Conservation (phyloP, 2,113 vertebrate species). For the Phrynosoma blainvillii region DNA sequence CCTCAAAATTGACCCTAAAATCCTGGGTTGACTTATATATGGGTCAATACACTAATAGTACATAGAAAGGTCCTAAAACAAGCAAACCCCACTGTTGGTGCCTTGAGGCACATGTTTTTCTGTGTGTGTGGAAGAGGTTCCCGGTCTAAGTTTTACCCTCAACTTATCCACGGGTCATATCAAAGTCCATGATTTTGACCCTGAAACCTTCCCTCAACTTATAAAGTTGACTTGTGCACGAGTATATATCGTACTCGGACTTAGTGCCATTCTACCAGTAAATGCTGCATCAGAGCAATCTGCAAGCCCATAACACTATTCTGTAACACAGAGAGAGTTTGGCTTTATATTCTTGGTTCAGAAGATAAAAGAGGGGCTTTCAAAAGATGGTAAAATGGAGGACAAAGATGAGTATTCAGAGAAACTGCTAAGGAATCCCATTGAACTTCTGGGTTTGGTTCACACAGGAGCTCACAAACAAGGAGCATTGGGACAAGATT, state of each 20-base stretch:
- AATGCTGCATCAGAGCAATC: conserved; percentile 1
- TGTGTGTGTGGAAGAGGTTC: too few relatives aligned
- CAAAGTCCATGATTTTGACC: too few relatives aligned
- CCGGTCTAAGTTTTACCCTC: too few relatives aligned
- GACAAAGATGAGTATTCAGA: not conserved
- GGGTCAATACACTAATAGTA: too few relatives aligned
- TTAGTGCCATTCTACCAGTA: not conserved
- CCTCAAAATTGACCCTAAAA: too few relatives aligned
- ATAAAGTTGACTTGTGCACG: too few relatives aligned
- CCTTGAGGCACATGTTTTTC: too few relatives aligned
- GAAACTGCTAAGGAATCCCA: not conserved
- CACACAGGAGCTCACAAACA: not conserved
- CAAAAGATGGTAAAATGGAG: not conserved
- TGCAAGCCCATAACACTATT: not conserved
- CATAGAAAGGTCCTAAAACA: too few relatives aligned
- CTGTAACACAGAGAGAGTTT: not conserved
- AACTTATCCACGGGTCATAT: too few relatives aligned
- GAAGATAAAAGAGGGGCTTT: not conserved
- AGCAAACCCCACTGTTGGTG: too few relatives aligned
- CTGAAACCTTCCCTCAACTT: too few relatives aligned
- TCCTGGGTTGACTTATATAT: too few relatives aligned
- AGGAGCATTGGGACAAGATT: not conserved
- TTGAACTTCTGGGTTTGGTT: not conserved
- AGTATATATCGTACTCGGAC: not conserved
- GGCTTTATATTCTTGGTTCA: not conserved